Percentiles rank a stretch among this genome's conserved stretches.
Conservation (phyloP, 1,140 invertebrate species). For the Drosophila pectinifera region DNA sequence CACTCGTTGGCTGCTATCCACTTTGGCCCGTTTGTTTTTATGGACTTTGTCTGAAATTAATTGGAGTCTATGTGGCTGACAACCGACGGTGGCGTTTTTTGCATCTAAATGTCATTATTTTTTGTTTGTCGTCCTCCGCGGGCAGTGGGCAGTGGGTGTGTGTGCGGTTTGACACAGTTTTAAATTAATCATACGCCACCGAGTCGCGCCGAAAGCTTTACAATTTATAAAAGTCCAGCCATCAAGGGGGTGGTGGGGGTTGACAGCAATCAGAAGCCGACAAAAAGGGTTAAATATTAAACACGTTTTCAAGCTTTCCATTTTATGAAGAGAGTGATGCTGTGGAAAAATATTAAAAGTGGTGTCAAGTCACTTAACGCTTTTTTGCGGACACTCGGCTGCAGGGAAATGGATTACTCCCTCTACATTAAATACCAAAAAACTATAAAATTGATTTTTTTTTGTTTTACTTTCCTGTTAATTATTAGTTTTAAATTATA, state of each 20-base stretch:
- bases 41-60: constrained; percentile 80
- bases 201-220: constrained; percentile 63
- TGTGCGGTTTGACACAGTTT: constrained; percentile 78
- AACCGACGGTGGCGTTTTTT: constrained; percentile 67
- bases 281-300: constrained; percentile 49
- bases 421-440: too few relatives aligned
- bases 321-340: constrained; percentile 23
- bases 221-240: constrained; percentile 46
- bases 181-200: constrained; percentile 81
- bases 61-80: constrained; percentile 75
- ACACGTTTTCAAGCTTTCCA: constrained; percentile 32
- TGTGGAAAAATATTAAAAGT: constrained; percentile 6
- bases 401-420: too few relatives aligned
- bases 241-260: neutral
- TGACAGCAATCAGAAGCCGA: constrained; percentile 50
- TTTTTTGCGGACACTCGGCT: neutral
- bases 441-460: too few relatives aligned
- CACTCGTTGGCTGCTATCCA: constrained; percentile 25
- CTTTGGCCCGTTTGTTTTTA: constrained; percentile 74
- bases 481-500: too few relatives aligned
- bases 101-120: constrained; percentile 56
- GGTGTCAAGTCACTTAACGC: constrained; percentile 3
- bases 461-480: too few relatives aligned
- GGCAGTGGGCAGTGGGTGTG: constrained; percentile 19
- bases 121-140: neutral